These are phyloP conservation scores for Drosophila subsilvestris DNA, from an alignment of 2,888 invertebrate genomes.

Conservation along the genomic window DNA sequence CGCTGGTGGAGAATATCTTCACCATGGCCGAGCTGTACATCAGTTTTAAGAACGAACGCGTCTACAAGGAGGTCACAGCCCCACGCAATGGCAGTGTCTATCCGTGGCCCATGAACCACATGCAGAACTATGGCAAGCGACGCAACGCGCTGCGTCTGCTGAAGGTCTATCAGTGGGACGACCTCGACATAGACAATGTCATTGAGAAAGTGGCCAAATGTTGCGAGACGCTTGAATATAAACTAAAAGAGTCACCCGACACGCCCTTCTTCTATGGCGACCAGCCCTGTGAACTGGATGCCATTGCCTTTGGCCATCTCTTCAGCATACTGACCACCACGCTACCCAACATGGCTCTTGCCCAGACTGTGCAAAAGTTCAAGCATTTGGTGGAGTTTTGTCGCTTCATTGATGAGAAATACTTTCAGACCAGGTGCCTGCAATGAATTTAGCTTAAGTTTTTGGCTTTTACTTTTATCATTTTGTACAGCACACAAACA, in stretches of 20 bases:
- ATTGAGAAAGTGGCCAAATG: constrained; percentile 90
- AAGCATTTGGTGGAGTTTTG: constrained; percentile 92
- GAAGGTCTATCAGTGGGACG: constrained; percentile 92
- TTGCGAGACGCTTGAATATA: constrained; percentile 93
- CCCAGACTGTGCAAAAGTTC: constrained; percentile 91
- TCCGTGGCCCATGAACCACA: constrained; percentile 95
- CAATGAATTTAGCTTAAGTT: background rate
- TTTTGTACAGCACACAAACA: background rate
- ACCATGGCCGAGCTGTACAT: constrained; percentile 95
- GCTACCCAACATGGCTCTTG: constrained; percentile 92
- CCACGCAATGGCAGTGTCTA: constrained; percentile 94
- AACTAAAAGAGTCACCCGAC: constrained; percentile 89
- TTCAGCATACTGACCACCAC: constrained; percentile 96
- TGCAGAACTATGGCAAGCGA: constrained; percentile 92
- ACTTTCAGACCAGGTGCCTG: constrained; percentile 85
- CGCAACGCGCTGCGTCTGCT: constrained; percentile 89
- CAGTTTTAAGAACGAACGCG: constrained; percentile 93
- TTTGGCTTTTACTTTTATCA: background rate
- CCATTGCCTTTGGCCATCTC: constrained; percentile 98
- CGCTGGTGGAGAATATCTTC: constrained; percentile 93
- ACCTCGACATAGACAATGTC: constrained; percentile 91
- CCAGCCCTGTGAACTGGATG: constrained; percentile 97
- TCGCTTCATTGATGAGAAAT: constrained; percentile 92
- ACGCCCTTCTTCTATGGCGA: constrained; percentile 91
- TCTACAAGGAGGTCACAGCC: constrained; percentile 92